Evolutionary conservation across 2,113 vertebrate species (phyloP).

Genomic region (Phainopepla nitens): DNA sequence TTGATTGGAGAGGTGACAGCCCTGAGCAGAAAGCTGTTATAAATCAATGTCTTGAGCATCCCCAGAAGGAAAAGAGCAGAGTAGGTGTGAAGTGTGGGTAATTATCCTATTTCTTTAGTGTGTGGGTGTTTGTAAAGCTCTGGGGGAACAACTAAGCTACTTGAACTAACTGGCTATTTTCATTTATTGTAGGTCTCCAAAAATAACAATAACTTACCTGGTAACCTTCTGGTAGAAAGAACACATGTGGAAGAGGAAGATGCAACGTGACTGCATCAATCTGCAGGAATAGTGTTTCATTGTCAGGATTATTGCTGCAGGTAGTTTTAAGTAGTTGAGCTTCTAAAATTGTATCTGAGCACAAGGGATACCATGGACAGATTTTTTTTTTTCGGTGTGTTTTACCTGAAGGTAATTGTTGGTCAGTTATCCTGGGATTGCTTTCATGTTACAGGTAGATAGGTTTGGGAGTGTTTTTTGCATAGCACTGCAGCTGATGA

Average conservation of each 20-base stretch:
- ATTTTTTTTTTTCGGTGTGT: neutral
- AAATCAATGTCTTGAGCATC: neutral
- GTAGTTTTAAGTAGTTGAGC: neutral
- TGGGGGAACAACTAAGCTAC: neutral
- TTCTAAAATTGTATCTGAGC: neutral
- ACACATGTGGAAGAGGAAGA: neutral
- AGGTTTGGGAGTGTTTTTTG: neutral
- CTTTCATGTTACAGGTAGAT: neutral
- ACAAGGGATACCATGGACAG: neutral
- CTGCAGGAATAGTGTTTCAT: neutral
- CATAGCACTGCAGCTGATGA: neutral
- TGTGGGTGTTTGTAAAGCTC: neutral
- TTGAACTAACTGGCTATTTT: neutral
- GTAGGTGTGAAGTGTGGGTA: neutral
- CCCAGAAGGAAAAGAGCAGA: neutral
- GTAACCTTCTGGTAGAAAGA: neutral
- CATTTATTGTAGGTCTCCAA: constrained; percentile 7
- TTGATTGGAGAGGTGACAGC: neutral
- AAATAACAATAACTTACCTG: neutral
- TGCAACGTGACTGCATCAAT: neutral
- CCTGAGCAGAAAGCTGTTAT: neutral
- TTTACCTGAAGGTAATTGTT: neutral
- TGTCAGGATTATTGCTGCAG: neutral
- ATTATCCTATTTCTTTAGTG: neutral
- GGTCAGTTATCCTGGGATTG: neutral